Evolutionary conservation across 2,797 vertebrate genomes (phyloP), one percentile per base, ranked within the genome.

Genomic region (Syngnathus acus): DNA sequence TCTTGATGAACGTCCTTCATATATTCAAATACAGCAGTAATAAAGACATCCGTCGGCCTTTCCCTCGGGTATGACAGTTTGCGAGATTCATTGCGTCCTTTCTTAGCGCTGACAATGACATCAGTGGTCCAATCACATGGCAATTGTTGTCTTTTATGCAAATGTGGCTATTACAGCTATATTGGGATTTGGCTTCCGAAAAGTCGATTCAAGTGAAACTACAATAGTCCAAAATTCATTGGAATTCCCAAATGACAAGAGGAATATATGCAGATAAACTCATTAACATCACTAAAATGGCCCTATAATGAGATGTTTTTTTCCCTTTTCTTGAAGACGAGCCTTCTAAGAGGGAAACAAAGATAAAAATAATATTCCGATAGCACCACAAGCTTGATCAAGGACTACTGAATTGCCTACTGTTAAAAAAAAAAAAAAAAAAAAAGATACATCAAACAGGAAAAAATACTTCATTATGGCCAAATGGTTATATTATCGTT

Each of bases 251-350:
- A 67, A 74, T 84, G 90, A 82, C 71, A 75, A 70, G 77, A 79
- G 77, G 81, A 85, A 85, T 82, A 82, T 85, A 89, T 90, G 89
- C 84, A 89, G 90, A 91, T 90, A 82, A 85, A 80, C 82, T 87
- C 74, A 90, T 91, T 90, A 90, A 80, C 88, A 89, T 89, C 87
- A 84, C 80, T 89, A 87, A 91, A 32, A 90, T 89, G 87, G 80
- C 74, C 77, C 86, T 83, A 69, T 88, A 86, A 90, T 92, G 86
- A 86, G 82, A 65, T 68, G 57, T 74, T 17, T 11, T 71, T 77
- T 45, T 65, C 72, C 78, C 77, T 83, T 51, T 78, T 67, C 23
- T 38, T 57, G 26, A n/a, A 78, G 72, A 83, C 74, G 77, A 85
- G 80, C 77, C 71, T 68, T 75, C 80, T 78, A 76, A 71, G 61